Base-by-base conservation (phyloP, 2,113 vertebrate species). In the Tragelaphus buxtoni region DNA sequence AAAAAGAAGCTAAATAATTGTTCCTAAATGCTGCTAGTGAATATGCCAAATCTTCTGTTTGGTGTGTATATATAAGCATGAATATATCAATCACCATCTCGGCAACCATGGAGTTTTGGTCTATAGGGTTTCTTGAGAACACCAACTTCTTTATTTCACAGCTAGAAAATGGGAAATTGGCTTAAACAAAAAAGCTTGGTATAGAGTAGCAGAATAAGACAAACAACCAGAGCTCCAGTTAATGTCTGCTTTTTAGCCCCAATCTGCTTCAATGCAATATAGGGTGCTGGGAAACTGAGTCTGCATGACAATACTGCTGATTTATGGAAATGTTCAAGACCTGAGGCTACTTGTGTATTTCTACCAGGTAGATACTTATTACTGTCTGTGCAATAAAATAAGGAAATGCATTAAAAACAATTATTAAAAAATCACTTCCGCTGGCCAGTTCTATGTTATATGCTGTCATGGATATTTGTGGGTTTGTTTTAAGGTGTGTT, bases 361-460 rank as follows among this genome's bases (percentile, higher is more conserved):
- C 85, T 95, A n/a, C 35, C 30, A 84, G n/a, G 91, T 32, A 81
- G 13, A 72, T 91, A 92, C 93, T 87, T 90, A 88, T 90, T 91
- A 65, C 20, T 30, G 12, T 51, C 30, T 30, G 18, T 55, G 53
- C 88, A 88, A 30, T 42, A 22, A 91, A 95, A 83, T 91, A 88
- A 30, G 42, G 30, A 86, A 91, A 87, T 79, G 47, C 49, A 65
- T 96, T 84, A 87, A 89, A 94, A 91, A 87, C 74, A 92, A 72
- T 96, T 93, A 95, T 82, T 93, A 94, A 96, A 92, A 96, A 95
- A 90, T 58, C 83, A 97, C 95, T 96, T 97, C 93, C 35, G 49
- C 76, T 81, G 80, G 84, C 32, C 76, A 85, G 26, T 84, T 97
- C 63, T 72, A 22, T 89, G 42, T 90, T 86, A 72, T 45, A 87